Base-by-base conservation (phyloP, 2,888 invertebrate genomes). In the Agrochola circellaris region DNA sequence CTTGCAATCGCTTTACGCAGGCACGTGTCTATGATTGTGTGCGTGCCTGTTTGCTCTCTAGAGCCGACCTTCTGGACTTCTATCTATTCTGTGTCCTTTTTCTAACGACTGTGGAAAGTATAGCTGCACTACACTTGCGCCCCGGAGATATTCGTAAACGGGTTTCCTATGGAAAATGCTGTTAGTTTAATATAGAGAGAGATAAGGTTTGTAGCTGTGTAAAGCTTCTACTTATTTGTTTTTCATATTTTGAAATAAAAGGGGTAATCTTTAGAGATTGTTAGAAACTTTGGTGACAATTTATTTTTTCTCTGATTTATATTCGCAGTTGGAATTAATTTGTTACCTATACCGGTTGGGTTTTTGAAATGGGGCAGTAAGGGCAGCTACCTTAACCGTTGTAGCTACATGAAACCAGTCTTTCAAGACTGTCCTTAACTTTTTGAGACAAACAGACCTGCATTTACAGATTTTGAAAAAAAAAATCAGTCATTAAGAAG, bases 171-270 rank as follows among this genome's bases (percentile, higher is more conserved):
- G 77, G 79, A 76, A 80, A 77, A 88, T 81, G 38, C 34, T 78
- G 77, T 87, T 81, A 79, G 79, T 77, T 87, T 76, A 71, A 81
- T 83, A 84, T 83, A 75, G 71, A 74, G 71, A 74, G 68, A 73
- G 70, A 79, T 84, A 77, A 82, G 74, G 61, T 26, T 65, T n/a
- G 45, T 13, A 34, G 58, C 23, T 6, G n/a, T 6, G 20, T 65
- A 62, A 61, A 66, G 38, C 26, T 69, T 69, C 38, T 20, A 61
- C 42, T 3, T 45, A 20, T 66, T 69, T 54, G 54, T 58, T 74
- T 38, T 26, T 34, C 48, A 48, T 67, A 68, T 67, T 45, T 11
- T 69, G n/a, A 58, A 74, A 72, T 70, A 11, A 48, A 48, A n/a
- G n/a, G 34, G 7, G 2, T 7, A 15, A 34, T 13, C 13, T 78